phyloP scores from a whole-genome alignment of 2,113 vertebrate genomes.

The Sphyrna mokarran region DNA sequence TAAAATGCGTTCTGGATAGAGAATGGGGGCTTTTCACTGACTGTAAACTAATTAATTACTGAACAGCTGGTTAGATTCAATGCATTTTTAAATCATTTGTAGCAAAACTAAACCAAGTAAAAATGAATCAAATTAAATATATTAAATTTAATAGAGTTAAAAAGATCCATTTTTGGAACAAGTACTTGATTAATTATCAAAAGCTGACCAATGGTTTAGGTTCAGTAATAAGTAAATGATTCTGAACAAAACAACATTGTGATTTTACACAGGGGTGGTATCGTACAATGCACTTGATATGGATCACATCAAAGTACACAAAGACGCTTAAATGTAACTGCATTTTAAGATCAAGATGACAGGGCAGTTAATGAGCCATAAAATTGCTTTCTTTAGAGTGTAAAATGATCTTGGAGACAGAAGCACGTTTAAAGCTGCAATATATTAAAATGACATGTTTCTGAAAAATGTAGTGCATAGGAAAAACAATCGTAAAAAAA shows the following conservation, averaged over 20 bases:
- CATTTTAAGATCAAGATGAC: slow-evolving; percentile 32
- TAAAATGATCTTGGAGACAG: slow-evolving; percentile 29
- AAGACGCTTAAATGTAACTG: slow-evolving; percentile 21
- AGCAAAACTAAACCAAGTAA: slow-evolving; percentile 10
- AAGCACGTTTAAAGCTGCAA: slow-evolving; percentile 26
- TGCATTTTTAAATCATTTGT: background rate
- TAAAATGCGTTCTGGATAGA: background rate
- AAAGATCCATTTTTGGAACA: background rate
- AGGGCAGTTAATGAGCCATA: slow-evolving; percentile 34
- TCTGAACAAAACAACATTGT: background rate
- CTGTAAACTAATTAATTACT: background rate
- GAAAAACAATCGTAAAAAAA: background rate
- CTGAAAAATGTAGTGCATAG: background rate
- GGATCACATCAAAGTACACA: slow-evolving; percentile 33
- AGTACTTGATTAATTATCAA: slow-evolving; percentile 29
- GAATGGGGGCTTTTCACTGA: background rate
- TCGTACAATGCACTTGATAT: background rate
- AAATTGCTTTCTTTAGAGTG: slow-evolving; percentile 36
- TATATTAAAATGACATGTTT: slow-evolving; percentile 35
- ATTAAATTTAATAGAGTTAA: slow-evolving; percentile 25
- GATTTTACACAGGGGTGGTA: background rate
- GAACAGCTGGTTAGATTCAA: slow-evolving; percentile 18
- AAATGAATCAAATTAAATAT: slow-evolving; percentile 24
- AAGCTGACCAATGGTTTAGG: slow-evolving; percentile 3
- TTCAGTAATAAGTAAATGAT: slow-evolving; percentile 20